Conservation (phyloP, 2,888 invertebrate genomes). For the Phytoseiulus persimilis region DNA sequence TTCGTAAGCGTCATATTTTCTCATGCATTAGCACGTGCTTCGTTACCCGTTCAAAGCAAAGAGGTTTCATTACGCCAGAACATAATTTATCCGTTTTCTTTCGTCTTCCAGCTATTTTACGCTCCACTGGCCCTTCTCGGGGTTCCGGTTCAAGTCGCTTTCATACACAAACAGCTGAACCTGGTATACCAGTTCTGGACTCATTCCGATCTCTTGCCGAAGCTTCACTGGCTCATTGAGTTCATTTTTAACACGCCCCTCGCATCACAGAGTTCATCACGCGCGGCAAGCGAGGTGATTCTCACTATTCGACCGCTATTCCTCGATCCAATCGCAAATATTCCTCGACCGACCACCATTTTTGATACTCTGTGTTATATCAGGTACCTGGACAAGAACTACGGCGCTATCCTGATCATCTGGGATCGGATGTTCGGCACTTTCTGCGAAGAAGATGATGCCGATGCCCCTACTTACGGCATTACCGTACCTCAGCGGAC, state of each 20-base stretch:
- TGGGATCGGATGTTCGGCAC: slow-evolving; percentile 77
- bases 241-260: slow-evolving; percentile 76
- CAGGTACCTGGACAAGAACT: slow-evolving; percentile 83
- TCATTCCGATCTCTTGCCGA: slow-evolving; percentile 71
- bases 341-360: no score
- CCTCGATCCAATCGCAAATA: no score
- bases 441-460: slow-evolving; percentile 64
- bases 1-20: background rate
- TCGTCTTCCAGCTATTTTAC: background rate
- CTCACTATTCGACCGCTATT: no score
- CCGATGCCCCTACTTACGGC: slow-evolving; percentile 72
- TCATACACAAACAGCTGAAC: slow-evolving; percentile 78
- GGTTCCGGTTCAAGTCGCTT: slow-evolving; percentile 45
- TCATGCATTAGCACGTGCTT: background rate
- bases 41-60: no score
- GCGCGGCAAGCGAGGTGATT: slow-evolving; percentile 44
- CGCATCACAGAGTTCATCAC: slow-evolving; percentile 66
- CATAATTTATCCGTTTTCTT: background rate
- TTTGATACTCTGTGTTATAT: no score
- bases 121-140: slow-evolving; percentile 10
- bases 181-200: slow-evolving; percentile 87
- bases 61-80: no score
- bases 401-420: slow-evolving; percentile 76
- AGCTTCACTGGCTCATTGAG: slow-evolving; percentile 68
- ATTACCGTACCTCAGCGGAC: slow-evolving; percentile 69